A percentile compares a stretch with the other conserved stretches of the same genome.
These are phyloP conservation scores for Euspilapteryx auroguttella DNA, from an alignment of 2,888 invertebrate genomes.

Conservation along the genomic window DNA sequence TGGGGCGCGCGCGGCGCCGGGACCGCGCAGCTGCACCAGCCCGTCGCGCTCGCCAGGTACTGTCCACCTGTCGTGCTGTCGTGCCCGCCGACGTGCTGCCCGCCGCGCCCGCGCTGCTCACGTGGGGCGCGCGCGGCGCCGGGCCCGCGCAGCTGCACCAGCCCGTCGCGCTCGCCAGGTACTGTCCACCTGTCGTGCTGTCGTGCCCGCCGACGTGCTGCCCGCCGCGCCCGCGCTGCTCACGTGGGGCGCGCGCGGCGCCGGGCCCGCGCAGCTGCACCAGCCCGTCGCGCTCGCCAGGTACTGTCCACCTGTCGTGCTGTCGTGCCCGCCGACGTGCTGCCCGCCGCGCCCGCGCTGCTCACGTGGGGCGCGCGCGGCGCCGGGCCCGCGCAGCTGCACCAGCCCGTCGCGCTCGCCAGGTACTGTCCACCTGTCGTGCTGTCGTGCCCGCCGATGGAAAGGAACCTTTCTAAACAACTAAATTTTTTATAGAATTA, in stretches of 20 bases:
- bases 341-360: neutral
- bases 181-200: constrained; percentile 22
- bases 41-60: constrained; percentile 71
- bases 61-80: constrained; percentile 21
- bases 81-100: neutral
- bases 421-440: constrained; percentile 33
- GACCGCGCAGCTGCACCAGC: constrained; percentile 81
- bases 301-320: constrained; percentile 27
- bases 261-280: constrained; percentile 76
- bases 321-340: neutral
- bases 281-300: constrained; percentile 81
- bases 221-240: neutral
- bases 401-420: constrained; percentile 82
- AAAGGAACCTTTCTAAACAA: too few species aligned
- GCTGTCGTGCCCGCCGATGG: neutral
- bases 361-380: constrained; percentile 65
- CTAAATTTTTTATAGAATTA: too few species aligned
- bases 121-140: constrained; percentile 67
- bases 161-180: constrained; percentile 75
- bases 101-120: neutral
- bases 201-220: neutral
- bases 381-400: constrained; percentile 75
- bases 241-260: constrained; percentile 66
- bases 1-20: constrained; percentile 72
- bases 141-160: constrained; percentile 81